phyloP scores from a whole-genome alignment of 2,888 invertebrate species.

The Spicauda simplicius region DNA sequence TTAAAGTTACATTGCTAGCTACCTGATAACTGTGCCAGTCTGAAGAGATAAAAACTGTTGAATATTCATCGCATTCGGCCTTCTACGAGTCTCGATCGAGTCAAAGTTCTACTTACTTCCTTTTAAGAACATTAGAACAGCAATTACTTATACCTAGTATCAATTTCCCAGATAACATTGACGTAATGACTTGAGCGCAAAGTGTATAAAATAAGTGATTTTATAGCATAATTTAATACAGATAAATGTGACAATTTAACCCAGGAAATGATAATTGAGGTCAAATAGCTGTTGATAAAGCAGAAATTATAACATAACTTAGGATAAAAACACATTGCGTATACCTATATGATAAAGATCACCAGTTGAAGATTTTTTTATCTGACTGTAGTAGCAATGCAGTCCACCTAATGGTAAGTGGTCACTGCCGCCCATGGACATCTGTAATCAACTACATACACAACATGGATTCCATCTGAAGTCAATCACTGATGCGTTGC shows the following conservation, averaged over 20 bases:
- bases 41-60: constrained; percentile 27
- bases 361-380: too few species aligned
- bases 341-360: too few species aligned
- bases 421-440: too few species aligned
- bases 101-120: constrained; percentile 16
- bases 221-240: constrained; percentile 15
- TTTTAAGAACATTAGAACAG: not conserved
- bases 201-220: constrained; percentile 10
- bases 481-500: too few species aligned
- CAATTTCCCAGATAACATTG: constrained; percentile 14
- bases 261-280: constrained; percentile 29
- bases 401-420: too few species aligned
- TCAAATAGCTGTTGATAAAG: constrained; percentile 14
- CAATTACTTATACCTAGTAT: not conserved
- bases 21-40: constrained; percentile 11
- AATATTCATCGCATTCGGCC: constrained; percentile 27
- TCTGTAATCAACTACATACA: too few species aligned
- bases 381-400: too few species aligned
- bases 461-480: too few species aligned
- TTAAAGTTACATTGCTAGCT: constrained; percentile 13
- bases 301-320: constrained; percentile 1
- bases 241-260: constrained; percentile 21
- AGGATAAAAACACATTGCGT: too few species aligned
- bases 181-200: not conserved
- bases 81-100: constrained; percentile 21